A percentile compares a stretch with the other conserved stretches of the same genome.
Conservation (phyloP, 2,888 invertebrate genomes). For the Lamellibrachia columna region DNA sequence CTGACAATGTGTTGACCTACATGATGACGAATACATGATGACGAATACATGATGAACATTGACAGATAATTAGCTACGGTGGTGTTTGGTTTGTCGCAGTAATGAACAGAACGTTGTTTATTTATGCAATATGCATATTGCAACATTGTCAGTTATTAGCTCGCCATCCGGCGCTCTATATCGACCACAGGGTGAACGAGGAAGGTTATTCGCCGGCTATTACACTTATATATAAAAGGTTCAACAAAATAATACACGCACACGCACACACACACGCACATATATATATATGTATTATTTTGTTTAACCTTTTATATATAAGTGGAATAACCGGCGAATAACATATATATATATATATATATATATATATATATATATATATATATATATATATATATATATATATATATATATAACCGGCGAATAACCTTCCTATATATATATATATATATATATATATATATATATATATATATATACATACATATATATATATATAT, state of each 20-base stretch:
- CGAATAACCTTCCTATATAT: no score
- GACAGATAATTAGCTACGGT: slow-evolving; percentile 11
- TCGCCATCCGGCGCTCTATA: background rate
- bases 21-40: background rate
- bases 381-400: no score
- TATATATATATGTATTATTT: background rate
- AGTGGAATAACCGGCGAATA: no score
- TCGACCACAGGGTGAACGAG: background rate
- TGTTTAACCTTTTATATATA: background rate
- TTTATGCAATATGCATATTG: background rate
- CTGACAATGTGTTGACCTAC: background rate
- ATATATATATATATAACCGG: no score
- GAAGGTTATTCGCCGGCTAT: background rate
- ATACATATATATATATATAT: no score
- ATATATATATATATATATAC: no score
- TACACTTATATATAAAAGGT: background rate
- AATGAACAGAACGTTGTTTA: background rate
- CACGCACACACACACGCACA: no score
- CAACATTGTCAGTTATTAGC: background rate
- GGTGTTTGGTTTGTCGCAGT: background rate
- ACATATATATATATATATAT: no score
- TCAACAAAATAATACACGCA: no score
- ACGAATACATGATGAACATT: background rate
- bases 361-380: no score
- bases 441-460: background rate